These are phyloP conservation scores for Pelodytes ibericus DNA, from an alignment of 2,797 vertebrate species.

Conservation along the genomic window DNA sequence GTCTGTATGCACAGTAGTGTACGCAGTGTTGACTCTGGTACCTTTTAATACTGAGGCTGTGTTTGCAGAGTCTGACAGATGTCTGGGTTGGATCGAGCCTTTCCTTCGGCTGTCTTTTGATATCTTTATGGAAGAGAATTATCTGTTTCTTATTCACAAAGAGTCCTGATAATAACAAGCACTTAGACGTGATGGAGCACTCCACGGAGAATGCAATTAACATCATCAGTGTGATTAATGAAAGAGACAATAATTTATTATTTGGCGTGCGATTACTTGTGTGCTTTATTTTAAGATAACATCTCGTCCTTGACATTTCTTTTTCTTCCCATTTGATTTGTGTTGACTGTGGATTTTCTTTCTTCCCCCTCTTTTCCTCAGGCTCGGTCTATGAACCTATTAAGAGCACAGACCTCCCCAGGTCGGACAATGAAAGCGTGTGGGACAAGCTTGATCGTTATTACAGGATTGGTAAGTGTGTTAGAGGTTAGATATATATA, in stretches of 20 bases:
- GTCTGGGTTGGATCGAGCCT: no score
- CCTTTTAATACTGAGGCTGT: no score
- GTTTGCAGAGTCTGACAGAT: no score
- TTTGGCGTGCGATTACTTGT: background rate
- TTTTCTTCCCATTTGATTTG: background rate
- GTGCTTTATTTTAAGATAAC: slow-evolving; percentile 11
- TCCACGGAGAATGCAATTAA: slow-evolving; percentile 11
- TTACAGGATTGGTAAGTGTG: slow-evolving; percentile 89
- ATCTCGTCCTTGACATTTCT: background rate
- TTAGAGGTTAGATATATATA: no score
- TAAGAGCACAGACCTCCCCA: slow-evolving; percentile 84
- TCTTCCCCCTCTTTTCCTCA: slow-evolving; percentile 61
- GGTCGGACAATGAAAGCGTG: slow-evolving; percentile 78
- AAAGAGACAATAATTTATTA: slow-evolving; percentile 17
- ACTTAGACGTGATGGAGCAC: slow-evolving; percentile 3
- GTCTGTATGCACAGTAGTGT: no score
- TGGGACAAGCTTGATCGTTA: slow-evolving; percentile 94
- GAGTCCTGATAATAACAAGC: slow-evolving; percentile 5
- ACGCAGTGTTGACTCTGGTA: no score
- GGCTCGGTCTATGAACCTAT: slow-evolving; percentile 97
- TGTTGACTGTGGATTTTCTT: background rate
- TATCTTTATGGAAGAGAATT: background rate
- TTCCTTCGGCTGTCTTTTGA: no score
- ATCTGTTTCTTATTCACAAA: background rate
- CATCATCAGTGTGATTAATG: slow-evolving; percentile 30